Evolutionary conservation across 2,797 vertebrate species (phyloP), one percentile per base, ranked within the genome.

Genomic region (Anas bahamensis): DNA sequence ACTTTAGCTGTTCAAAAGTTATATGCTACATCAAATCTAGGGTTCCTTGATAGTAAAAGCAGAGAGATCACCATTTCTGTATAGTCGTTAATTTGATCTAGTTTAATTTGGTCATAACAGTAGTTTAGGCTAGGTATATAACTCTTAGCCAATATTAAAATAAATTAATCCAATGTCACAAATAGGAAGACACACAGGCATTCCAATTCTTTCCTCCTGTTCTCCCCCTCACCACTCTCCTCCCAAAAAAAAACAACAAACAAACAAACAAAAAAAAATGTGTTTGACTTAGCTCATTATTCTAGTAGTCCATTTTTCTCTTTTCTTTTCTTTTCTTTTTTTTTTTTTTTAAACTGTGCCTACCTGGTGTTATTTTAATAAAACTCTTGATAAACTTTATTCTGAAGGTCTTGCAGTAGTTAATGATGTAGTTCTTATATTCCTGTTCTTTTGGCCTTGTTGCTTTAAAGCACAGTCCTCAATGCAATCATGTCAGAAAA

Each of bases 401-500:
- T 90, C 77, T 72, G 42, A 94, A 96, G 55, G 86, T 60, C 83
- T 97, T 70, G 39, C 26, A 37, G 70, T 82, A 92, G 64, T 87
- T 96, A 97, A 96, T 96, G 93, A 92, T 95, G 63, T 81, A 83
- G 84, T 92, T 95, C 66, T 81, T 86, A 7, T 61, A 59, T 93
- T 90, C 82, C 74, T 83, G 76, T 77, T 72, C 52, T 79, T 81
- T 88, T 85, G 83, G 91, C 92, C 90, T 76, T 59, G 73, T 70
- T 95, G 59, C 80, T 97, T 97, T 93, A 93, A 92, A 90, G 83
- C 83, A 65, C 52, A 91, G 57, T 93, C 72, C 72, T 97, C 93
- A 88, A 85, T 71, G 37, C 66, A 97, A 93, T 97, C 83, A 88
- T 91, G 96, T 97, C 97, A 98, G 93, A 96, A 98, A 98, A 98